Base-by-base conservation (phyloP, 2,888 invertebrate species). In the Eudemis profundana region DNA sequence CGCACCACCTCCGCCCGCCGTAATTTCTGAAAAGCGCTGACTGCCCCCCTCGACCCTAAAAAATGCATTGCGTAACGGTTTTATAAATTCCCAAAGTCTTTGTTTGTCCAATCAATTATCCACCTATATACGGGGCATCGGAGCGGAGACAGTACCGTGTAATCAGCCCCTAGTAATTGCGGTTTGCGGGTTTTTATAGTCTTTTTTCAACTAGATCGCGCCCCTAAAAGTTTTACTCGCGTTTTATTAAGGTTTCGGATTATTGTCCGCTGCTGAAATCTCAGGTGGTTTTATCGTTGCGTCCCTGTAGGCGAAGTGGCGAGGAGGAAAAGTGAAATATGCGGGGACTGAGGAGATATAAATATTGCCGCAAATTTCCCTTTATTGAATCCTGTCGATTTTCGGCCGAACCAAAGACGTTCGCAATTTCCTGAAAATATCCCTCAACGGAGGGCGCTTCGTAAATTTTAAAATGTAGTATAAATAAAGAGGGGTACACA, bases 31-130 rank as follows among this genome's bases (percentile, higher is more conserved):
- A 89, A 89, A 89, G 87, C 88, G 89, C 88, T 89, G 89, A 89
- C 89, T 87, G 83, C 88, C 87, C 83, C 83, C 80, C 77, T 81
- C 86, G 86, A 83, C 88, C 90, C 90, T 91, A 89, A 91, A 91
- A 91, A 92, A 91, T 92, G 91, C 91, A 92, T 90, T 92, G 91
- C 90, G 90, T 91, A 92, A 92, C 90, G 85, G 87, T 87, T 89
- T 86, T 85, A 82, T 84, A 83, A 85, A 88, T 88, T 83, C 77
- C 74, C 70, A 47, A 59, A 61, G 51, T 66, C 68, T 68, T 84
- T 86, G 88, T 89, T 89, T 87, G 86, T 83, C 82, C 86, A 84
- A 90, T 90, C 89, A 90, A 90, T 90, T 89, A 88, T 88, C 85
- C 83, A 89, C 89, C 89, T 89, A 87, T 69, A 61, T 64, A 38